Evolutionary conservation across 2,797 vertebrate genomes (phyloP).

Genomic region (Caiman crocodilus): DNA sequence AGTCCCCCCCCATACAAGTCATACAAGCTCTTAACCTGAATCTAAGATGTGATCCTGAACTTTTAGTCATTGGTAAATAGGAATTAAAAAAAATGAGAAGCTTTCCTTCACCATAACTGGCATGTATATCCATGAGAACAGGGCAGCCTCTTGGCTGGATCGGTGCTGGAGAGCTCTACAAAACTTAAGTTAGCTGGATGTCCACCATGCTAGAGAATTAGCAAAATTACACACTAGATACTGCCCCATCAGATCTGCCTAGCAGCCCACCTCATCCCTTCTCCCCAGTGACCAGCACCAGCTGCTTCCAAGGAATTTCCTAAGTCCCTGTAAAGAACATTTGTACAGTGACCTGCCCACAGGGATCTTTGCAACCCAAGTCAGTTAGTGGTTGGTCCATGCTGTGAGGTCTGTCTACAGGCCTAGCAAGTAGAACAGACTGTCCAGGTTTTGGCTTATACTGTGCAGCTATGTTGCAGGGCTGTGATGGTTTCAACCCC

Average conservation of each 20-base stretch:
- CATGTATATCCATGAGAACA: background rate
- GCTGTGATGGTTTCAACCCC: background rate
- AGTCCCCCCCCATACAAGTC: background rate
- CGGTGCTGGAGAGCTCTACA: background rate
- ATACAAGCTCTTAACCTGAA: too few species aligned
- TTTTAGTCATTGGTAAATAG: too few species aligned
- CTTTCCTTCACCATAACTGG: too few species aligned
- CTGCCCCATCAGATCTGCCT: background rate
- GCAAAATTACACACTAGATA: background rate
- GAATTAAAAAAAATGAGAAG: too few species aligned
- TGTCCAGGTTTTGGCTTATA: background rate
- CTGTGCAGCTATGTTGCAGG: background rate
- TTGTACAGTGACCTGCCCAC: background rate
- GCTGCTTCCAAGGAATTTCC: background rate
- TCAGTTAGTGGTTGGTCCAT: background rate
- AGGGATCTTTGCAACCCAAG: background rate
- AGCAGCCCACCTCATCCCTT: background rate
- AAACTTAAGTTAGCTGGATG: background rate
- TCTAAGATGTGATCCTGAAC: too few species aligned
- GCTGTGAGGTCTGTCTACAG: background rate
- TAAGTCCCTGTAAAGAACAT: background rate
- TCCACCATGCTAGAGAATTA: background rate
- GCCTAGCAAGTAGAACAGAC: background rate
- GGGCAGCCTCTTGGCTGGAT: background rate
- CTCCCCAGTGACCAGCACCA: background rate